phyloP scores from a whole-genome alignment of 1,140 invertebrate genomes.

The Lepidostoma basale region DNA sequence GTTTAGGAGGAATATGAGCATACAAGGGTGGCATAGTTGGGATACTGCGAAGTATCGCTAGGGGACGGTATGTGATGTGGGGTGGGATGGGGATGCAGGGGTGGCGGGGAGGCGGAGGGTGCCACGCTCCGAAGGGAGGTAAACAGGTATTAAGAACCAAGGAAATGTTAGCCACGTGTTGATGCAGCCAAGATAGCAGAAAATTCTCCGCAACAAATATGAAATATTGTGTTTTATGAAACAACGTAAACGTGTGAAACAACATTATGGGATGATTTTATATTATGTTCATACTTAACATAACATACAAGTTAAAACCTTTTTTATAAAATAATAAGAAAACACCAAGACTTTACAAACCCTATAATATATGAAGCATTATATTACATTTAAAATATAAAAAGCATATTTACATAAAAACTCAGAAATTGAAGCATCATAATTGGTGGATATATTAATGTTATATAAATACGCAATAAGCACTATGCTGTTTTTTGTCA shows the following conservation, averaged over 20 bases:
- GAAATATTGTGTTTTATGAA: not conserved
- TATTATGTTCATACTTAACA: too few relatives aligned
- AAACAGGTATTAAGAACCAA: not conserved
- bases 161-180: slow-evolving; percentile 1
- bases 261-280: not conserved
- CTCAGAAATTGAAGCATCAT: too few relatives aligned
- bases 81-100: not conserved
- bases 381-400: too few relatives aligned
- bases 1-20: not conserved
- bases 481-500: too few relatives aligned
- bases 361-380: too few relatives aligned
- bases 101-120: not conserved
- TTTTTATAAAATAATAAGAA: too few relatives aligned
- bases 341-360: too few relatives aligned
- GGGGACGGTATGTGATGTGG: not conserved
- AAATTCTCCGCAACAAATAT: too few relatives aligned
- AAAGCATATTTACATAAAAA: too few relatives aligned
- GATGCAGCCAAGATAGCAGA: not conserved
- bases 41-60: not conserved
- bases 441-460: too few relatives aligned
- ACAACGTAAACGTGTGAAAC: not conserved
- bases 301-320: too few relatives aligned
- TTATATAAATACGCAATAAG: too few relatives aligned
- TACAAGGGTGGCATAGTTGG: slow-evolving; percentile 1
- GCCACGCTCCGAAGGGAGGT: not conserved